phyloP scores from a whole-genome alignment of 1,140 invertebrate genomes.

The Eulimnadia texana region DNA sequence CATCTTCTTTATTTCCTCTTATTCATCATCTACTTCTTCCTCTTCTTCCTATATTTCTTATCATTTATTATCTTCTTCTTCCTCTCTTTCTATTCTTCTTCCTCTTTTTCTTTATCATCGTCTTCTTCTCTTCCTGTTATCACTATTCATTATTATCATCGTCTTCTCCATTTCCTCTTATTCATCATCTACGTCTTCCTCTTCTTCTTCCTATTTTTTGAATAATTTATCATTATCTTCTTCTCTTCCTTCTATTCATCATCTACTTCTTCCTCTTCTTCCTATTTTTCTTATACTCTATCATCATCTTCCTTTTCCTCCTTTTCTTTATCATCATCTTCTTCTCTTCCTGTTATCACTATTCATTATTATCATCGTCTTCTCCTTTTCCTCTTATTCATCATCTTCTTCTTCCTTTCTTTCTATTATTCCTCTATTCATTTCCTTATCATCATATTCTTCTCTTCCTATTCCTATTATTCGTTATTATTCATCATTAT shows the following conservation, averaged over 20 bases:
- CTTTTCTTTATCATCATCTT: too few relatives aligned
- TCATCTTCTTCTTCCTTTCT: too few relatives aligned
- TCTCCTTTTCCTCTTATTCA: too few relatives aligned
- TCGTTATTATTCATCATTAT: too few relatives aligned
- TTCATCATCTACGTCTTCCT: background rate
- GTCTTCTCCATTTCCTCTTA: background rate
- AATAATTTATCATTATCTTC: too few relatives aligned
- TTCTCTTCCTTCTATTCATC: too few relatives aligned
- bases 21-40: background rate
- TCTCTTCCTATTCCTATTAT: too few relatives aligned
- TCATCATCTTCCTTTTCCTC: too few relatives aligned
- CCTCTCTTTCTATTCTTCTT: background rate
- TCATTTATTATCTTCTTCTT: background rate
- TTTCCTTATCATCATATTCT: too few relatives aligned
- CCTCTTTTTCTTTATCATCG: background rate
- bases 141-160: background rate
- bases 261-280: background rate
- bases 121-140: background rate
- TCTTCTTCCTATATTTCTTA: background rate
- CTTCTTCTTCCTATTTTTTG: background rate
- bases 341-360: too few relatives aligned
- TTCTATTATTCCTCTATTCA: too few relatives aligned
- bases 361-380: too few relatives aligned
- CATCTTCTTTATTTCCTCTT: background rate
- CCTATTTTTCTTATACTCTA: background rate